Percentiles rank a stretch among this genome's conserved stretches.
These are phyloP conservation scores for Anguilla rostrata DNA, from an alignment of 2,113 vertebrate genomes.

Conservation along the genomic window DNA sequence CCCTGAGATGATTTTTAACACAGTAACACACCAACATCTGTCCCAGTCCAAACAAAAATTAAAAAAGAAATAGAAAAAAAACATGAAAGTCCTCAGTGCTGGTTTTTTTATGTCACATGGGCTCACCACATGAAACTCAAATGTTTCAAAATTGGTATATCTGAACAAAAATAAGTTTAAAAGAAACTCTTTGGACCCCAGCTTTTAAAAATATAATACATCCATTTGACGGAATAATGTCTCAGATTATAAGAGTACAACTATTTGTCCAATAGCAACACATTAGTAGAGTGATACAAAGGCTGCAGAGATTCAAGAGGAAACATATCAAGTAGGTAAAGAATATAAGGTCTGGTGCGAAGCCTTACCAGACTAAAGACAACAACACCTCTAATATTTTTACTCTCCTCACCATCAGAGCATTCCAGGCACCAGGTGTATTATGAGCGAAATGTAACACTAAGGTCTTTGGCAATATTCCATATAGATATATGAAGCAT, in stretches of 20 bases:
- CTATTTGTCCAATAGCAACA: neutral
- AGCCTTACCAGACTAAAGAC: neutral
- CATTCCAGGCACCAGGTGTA: slow-evolving; percentile 4
- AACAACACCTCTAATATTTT: neutral
- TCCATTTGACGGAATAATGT: slow-evolving; percentile 38
- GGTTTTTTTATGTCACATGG: slow-evolving; percentile 38
- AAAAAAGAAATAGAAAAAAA: slow-evolving; percentile 33
- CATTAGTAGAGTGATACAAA: slow-evolving; percentile 10
- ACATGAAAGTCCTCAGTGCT: slow-evolving; percentile 52
- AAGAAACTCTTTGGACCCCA: slow-evolving; percentile 9
- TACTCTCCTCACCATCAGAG: neutral
- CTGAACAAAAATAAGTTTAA: slow-evolving; percentile 14
- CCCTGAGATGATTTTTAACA: slow-evolving; percentile 65
- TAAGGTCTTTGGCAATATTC: slow-evolving; percentile 19
- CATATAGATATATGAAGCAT: slow-evolving; percentile 49
- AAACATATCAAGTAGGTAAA: neutral
- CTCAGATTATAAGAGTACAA: neutral
- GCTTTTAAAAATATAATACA: slow-evolving; percentile 50
- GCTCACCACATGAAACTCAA: slow-evolving; percentile 32
- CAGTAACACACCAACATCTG: slow-evolving; percentile 44
- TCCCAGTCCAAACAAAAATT: slow-evolving; percentile 31
- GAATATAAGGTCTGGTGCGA: slow-evolving; percentile 17
- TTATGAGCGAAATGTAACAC: neutral
- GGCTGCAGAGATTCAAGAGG: slow-evolving; percentile 8
- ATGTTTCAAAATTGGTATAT: slow-evolving; percentile 20